Evolutionary conservation across 1,140 invertebrate species (phyloP).

Genomic region (Phocides pigmalion): DNA sequence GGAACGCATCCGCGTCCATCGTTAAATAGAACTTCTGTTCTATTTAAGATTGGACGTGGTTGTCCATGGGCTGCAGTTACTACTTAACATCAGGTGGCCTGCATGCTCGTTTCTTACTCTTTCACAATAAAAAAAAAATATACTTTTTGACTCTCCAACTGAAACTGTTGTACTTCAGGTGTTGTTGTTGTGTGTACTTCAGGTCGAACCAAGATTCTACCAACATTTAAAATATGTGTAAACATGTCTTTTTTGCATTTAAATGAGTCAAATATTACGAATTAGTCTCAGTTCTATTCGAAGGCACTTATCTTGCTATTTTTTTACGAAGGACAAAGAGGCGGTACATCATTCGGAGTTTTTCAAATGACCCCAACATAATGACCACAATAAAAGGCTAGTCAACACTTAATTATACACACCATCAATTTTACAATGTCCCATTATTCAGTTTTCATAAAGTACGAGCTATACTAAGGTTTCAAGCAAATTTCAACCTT

Average conservation of each 20-base stretch:
- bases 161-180: too few species aligned
- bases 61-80: too few species aligned
- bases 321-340: slow-evolving; percentile 15
- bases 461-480: slow-evolving; percentile 1
- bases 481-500: background rate
- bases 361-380: slow-evolving; percentile 16
- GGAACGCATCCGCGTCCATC: too few species aligned
- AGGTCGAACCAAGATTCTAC: too few species aligned
- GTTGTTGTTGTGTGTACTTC: too few species aligned
- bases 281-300: background rate
- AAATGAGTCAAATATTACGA: background rate
- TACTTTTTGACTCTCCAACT: too few species aligned
- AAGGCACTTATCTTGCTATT: background rate
- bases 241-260: background rate
- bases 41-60: too few species aligned
- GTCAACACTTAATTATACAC: slow-evolving; percentile 25
- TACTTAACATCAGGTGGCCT: too few species aligned
- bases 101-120: too few species aligned
- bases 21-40: too few species aligned
- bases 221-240: too few species aligned
- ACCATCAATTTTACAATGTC: slow-evolving; percentile 26
- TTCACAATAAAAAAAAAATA: too few species aligned
- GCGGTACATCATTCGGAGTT: slow-evolving; percentile 17
- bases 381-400: slow-evolving; percentile 24
- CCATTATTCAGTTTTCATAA: slow-evolving; percentile 23